Evolutionary conservation across 2,888 invertebrate species (phyloP).

Genomic region (Nasonia oneida): DNA sequence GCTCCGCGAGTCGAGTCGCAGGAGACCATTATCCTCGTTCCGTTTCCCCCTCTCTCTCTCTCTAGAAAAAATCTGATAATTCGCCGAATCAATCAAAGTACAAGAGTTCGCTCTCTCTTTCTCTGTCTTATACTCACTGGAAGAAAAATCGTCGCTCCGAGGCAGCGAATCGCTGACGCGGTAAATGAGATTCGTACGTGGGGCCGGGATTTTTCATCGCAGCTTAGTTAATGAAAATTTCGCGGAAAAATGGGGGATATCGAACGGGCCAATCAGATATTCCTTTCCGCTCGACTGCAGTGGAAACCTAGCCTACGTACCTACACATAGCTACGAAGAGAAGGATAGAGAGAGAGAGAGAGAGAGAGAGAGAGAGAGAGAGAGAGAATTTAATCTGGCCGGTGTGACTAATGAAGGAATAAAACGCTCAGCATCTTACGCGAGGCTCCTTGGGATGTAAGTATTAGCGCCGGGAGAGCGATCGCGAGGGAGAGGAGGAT

Average conservation of each 20-base stretch:
- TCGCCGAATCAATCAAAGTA: constrained; percentile 67
- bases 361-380: constrained; percentile 1
- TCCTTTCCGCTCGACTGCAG: constrained; percentile 31
- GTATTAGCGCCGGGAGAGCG: constrained; percentile 36
- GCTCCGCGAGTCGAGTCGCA: not conserved
- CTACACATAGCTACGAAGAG: not conserved
- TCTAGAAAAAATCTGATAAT: constrained; percentile 46
- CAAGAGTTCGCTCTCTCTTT: not conserved
- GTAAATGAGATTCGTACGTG: constrained; percentile 58
- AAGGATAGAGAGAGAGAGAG: not conserved
- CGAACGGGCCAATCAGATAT: constrained; percentile 50
- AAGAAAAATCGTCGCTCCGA: constrained; percentile 29
- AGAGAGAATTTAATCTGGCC: constrained; percentile 62
- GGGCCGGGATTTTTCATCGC: constrained; percentile 46
- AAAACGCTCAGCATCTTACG: constrained; percentile 67
- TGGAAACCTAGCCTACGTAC: not conserved
- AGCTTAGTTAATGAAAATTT: constrained; percentile 53
- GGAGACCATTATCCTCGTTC: not conserved
- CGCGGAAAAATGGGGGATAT: constrained; percentile 35
- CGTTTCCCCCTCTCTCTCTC: not conserved
- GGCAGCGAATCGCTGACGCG: constrained; percentile 44
- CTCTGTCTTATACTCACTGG: not conserved
- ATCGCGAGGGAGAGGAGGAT: not conserved
- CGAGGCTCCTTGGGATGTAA: constrained; percentile 51
- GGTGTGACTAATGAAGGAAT: constrained; percentile 77